These are phyloP conservation scores for Geodia barretti DNA, from an alignment of 37 sponge, comb jelly and placozoan species.

Conservation along the genomic window DNA sequence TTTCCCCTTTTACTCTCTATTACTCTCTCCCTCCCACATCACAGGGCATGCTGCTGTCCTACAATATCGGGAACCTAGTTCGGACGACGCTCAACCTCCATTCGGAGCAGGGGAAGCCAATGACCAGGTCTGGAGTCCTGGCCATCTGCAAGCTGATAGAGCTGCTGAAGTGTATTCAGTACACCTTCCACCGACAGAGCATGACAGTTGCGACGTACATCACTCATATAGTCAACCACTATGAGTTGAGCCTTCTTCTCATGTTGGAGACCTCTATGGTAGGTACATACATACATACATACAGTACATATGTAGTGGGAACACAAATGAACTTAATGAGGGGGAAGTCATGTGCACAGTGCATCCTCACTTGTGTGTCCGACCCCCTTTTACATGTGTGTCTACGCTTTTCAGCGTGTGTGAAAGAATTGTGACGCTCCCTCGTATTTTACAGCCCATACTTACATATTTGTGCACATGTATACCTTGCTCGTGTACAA, in stretches of 20 bases:
- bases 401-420: not conserved
- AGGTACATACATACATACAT: slow-evolving; percentile 1
- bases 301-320: not conserved
- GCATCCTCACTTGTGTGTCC: not conserved
- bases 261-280: slow-evolving; percentile 29
- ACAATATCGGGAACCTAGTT: slow-evolving; percentile 57
- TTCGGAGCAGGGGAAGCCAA: slow-evolving; percentile 59
- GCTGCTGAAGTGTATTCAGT: slow-evolving; percentile 83
- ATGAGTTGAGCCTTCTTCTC: slow-evolving; percentile 42
- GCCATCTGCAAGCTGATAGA: slow-evolving; percentile 80
- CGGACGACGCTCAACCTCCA: slow-evolving; percentile 76
- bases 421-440: not conserved
- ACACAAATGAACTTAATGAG: not conserved
- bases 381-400: not conserved
- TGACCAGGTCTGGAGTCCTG: slow-evolving; percentile 83
- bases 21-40: not conserved
- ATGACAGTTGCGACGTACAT: slow-evolving; percentile 49
- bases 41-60: slow-evolving; percentile 74
- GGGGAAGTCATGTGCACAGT: not conserved
- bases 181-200: slow-evolving; percentile 69
- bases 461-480: too few relatives aligned
- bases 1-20: not conserved
- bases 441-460: not conserved
- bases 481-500: too few relatives aligned
- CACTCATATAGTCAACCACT: slow-evolving; percentile 61